A percentile compares a stretch with the other conserved stretches of the same genome.
Evolutionary conservation across 2,888 invertebrate species (phyloP).

Genomic region (Alloscopus bannaensis): DNA sequence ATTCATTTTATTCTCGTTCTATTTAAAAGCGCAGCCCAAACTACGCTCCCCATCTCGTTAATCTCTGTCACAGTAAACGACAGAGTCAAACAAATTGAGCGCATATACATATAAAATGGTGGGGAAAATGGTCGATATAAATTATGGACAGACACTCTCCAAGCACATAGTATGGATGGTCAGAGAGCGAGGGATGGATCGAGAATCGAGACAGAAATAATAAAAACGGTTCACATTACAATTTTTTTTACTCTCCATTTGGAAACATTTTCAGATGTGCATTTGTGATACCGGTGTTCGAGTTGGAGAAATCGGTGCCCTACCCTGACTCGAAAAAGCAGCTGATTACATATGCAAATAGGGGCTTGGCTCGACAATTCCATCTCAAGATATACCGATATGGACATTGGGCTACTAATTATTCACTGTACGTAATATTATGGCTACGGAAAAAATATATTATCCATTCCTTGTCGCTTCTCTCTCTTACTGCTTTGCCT

Average conservation of each 20-base stretch:
- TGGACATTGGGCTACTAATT: conserved; percentile 94
- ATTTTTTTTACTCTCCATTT: conserved; percentile 73
- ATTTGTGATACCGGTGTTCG: conserved; percentile 93
- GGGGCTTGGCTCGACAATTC: conserved; percentile 90
- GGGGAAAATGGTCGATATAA: too few relatives aligned
- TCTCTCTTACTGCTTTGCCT: conserved; percentile 16
- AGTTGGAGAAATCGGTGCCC: conserved; percentile 85
- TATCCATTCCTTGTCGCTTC: background rate
- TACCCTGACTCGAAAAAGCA: conserved; percentile 90
- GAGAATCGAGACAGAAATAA: too few relatives aligned
- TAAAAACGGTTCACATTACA: conserved; percentile 27
- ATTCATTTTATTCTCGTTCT: too few relatives aligned
- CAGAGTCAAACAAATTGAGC: too few relatives aligned
- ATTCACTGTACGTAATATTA: conserved; percentile 84
- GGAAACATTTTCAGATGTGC: conserved; percentile 82
- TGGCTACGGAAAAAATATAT: conserved; percentile 11
- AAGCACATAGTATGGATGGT: too few relatives aligned
- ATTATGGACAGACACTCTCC: conserved; percentile 31
- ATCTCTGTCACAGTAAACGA: too few relatives aligned
- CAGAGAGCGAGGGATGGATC: too few relatives aligned
- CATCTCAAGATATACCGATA: conserved; percentile 94
- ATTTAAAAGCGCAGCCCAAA: too few relatives aligned
- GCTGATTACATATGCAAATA: conserved; percentile 84
- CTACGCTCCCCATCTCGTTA: too few relatives aligned
- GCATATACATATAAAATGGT: too few relatives aligned